A percentile compares a stretch with the other conserved stretches of the same genome.
phyloP scores from a whole-genome alignment of 2,113 vertebrate genomes.

The Alligator mississippiensis region DNA sequence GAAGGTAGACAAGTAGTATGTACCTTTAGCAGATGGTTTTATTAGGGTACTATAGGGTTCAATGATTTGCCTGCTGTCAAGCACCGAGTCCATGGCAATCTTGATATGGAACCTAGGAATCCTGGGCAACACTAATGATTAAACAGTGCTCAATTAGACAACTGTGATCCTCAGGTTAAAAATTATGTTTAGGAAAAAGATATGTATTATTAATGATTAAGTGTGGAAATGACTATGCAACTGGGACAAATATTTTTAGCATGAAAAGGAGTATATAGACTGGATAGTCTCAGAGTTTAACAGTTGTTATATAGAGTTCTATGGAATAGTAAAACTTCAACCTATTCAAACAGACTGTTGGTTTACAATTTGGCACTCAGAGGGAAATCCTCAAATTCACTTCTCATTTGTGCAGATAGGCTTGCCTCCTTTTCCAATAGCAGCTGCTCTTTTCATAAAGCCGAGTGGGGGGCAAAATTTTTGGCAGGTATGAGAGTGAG shows the following conservation, averaged over 20 bases:
- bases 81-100: background rate
- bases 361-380: background rate
- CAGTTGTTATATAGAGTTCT: background rate
- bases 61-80: background rate
- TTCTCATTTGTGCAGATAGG: background rate
- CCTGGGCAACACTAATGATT: background rate
- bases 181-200: background rate
- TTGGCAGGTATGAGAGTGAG: no score
- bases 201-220: background rate
- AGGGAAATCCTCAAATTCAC: background rate
- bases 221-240: background rate
- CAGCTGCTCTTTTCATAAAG: background rate
- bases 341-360: background rate
- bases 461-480: no score
- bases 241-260: fast-evolving
- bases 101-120: background rate
- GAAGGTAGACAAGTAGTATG: background rate
- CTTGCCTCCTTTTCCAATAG: background rate
- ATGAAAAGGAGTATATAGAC: background rate
- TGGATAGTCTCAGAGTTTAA: background rate
- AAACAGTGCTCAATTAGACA: background rate
- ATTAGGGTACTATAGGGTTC: background rate
- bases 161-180: background rate
- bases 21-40: constrained; percentile 3
- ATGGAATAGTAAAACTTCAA: background rate